Base-by-base conservation (phyloP, 2,113 vertebrate genomes). In the Oceanodroma tethys region DNA sequence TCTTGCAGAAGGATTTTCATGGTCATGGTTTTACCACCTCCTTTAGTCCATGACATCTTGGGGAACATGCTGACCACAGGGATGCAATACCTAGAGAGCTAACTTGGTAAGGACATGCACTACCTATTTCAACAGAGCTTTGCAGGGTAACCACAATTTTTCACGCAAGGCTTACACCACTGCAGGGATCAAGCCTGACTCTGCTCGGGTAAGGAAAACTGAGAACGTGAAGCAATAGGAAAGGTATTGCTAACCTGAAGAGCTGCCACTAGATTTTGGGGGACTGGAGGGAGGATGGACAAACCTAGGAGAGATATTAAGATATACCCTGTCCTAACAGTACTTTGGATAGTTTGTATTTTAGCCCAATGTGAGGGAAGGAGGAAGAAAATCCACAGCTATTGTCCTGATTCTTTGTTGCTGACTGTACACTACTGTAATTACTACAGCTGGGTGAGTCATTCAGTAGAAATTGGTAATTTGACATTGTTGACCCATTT, bases 401-500 rank as follows among this genome's bases (percentile, higher is more conserved):
- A 42, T 2, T 55, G 42, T 90, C 73, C 76, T 16, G 16, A 2
- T 84, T 93, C 73, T 38, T 91, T 67, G 45, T 34, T 89, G 66
- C 73, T 94, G 84, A 89, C n/a, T 55, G 27, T 71, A 87, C 58
- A 11, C 45, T 76, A 63, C n/a, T 83, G 2, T 50, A 93, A 86
- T 27, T n/a, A 25, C 81, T 75, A 55, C 25, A 80, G 23, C n/a
- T 88, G 30, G 27, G 58, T 73, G 70, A 94, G 62, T 84, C 73
- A 89, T 62, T 91, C 75, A 84, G 91, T 81, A 73, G 50, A 88
- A 96, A 84, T 23, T 1, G 1, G 71, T 73, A 90, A 83, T 92
- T 76, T 73, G 62, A 88, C 59, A 63, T 56, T 86, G 74, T 36
- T 85, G 52, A 89, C 73, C 86, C 78, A 60, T 75, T 94, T 91